A percentile compares a stretch with the other conserved stretches of the same genome.
phyloP scores from a whole-genome alignment of 2,888 invertebrate species.

The Sepioteuthis lessoniana region DNA sequence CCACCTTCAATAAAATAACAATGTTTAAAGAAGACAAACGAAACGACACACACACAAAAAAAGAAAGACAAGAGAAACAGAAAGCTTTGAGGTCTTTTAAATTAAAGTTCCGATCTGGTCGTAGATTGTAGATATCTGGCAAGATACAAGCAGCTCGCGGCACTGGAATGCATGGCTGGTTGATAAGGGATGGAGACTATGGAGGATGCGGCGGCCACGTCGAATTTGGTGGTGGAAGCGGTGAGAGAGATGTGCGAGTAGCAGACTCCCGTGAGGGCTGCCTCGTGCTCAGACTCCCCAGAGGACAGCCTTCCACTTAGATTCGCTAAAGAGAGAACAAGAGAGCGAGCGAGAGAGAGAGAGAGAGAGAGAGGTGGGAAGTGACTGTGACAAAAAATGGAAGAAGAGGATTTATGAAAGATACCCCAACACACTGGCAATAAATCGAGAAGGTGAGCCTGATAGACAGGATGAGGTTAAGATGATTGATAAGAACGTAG shows the following conservation, averaged over 20 bases:
- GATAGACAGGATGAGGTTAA: no score
- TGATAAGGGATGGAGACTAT: background rate
- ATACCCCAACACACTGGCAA: no score
- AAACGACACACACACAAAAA: background rate
- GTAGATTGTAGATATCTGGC: slow-evolving; percentile 33
- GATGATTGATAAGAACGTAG: no score
- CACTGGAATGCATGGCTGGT: slow-evolving; percentile 20
- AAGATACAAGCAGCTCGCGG: slow-evolving; percentile 8
- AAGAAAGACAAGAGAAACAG: background rate
- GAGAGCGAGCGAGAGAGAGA: no score
- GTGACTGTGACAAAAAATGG: no score
- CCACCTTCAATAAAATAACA: background rate
- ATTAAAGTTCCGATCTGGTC: slow-evolving; percentile 33
- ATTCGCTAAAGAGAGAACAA: no score
- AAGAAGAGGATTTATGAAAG: no score
- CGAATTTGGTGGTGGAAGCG: background rate
- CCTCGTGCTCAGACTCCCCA: background rate
- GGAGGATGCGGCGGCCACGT: background rate
- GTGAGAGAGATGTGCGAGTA: background rate
- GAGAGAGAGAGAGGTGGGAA: no score
- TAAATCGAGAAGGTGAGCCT: no score
- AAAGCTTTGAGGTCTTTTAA: slow-evolving; percentile 33
- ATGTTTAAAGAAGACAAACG: background rate
- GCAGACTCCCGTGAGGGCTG: slow-evolving; percentile 12
- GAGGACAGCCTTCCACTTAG: background rate